These are phyloP conservation scores for Nannobrachium achirus DNA, from an alignment of 2,113 vertebrate genomes.

Conservation along the genomic window DNA sequence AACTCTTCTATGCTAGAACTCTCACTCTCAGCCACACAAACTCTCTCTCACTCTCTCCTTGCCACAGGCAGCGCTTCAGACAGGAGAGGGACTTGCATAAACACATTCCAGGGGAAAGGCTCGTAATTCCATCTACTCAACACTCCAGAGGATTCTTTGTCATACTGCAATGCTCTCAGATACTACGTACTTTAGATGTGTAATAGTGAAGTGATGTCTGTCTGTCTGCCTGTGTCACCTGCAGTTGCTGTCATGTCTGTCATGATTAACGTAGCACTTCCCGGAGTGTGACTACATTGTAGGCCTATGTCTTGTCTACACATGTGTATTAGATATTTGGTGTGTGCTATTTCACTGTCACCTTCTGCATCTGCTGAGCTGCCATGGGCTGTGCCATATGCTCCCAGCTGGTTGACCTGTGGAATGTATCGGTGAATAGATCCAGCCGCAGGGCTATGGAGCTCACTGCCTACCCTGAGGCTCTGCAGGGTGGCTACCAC, in stretches of 20 bases:
- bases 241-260: not conserved
- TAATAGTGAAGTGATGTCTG: not conserved
- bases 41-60: slow-evolving; percentile 9
- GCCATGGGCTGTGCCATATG: slow-evolving; percentile 73
- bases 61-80: slow-evolving; percentile 20
- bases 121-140: not conserved
- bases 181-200: not conserved
- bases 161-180: not conserved
- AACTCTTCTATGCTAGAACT: slow-evolving; percentile 3
- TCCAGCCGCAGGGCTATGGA: slow-evolving; percentile 61
- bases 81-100: slow-evolving; percentile 5
- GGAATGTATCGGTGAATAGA: slow-evolving; percentile 54
- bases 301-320: too few relatives aligned
- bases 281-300: not conserved
- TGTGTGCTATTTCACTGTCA: slow-evolving; percentile 1
- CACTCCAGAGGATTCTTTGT: not conserved
- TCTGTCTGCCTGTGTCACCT: not conserved
- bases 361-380: not conserved
- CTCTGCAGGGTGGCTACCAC: slow-evolving; percentile 59
- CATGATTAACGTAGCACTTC: not conserved
- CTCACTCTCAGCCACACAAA: not conserved
- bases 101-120: slow-evolving; percentile 20
- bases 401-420: slow-evolving; percentile 75
- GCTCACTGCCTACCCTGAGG: slow-evolving; percentile 59
- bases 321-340: not conserved